Evolutionary conservation across 2,797 vertebrate species (phyloP).

Genomic region (Pyrrhura leucotis): DNA sequence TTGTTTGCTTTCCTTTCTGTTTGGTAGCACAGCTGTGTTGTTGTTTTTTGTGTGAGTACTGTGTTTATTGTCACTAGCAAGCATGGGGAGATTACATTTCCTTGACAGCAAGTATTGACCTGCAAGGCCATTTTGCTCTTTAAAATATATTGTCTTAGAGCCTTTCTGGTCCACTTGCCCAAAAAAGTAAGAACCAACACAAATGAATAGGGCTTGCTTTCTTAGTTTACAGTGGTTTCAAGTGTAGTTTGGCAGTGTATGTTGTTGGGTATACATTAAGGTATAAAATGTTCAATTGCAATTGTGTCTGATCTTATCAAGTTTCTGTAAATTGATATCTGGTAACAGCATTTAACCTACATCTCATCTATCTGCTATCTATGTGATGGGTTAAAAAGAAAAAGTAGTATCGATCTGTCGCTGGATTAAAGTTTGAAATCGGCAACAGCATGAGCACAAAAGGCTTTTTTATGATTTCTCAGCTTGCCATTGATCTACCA

Average conservation of each 20-base stretch:
- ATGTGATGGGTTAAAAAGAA: constrained; percentile 79
- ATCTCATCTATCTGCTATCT: constrained; percentile 71
- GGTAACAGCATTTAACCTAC: constrained; percentile 74
- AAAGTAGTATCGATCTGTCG: constrained; percentile 78
- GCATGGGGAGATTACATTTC: background rate
- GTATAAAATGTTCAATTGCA: constrained; percentile 64
- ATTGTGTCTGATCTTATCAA: constrained; percentile 67
- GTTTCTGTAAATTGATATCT: constrained; percentile 75
- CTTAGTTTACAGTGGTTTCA: background rate
- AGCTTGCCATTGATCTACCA: constrained; percentile 87
- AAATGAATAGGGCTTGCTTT: constrained; percentile 7
- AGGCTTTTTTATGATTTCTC: constrained; percentile 85
- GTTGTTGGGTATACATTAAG: constrained; percentile 15
- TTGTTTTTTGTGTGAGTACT: background rate
- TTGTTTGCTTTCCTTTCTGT: background rate
- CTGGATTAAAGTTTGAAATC: constrained; percentile 84
- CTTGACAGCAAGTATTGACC: constrained; percentile 28
- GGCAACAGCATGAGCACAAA: constrained; percentile 81
- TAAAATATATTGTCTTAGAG: constrained; percentile 26
- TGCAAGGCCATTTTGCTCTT: constrained; percentile 60
- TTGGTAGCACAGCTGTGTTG: background rate
- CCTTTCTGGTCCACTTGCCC: background rate
- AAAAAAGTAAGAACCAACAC: constrained; percentile 14
- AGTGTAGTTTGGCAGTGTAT: constrained; percentile 4
- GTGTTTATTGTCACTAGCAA: constrained; percentile 2